A percentile compares a stretch with the other conserved stretches of the same genome.
Conservation (phyloP, 2,113 vertebrate genomes). For the Anguilla rostrata region DNA sequence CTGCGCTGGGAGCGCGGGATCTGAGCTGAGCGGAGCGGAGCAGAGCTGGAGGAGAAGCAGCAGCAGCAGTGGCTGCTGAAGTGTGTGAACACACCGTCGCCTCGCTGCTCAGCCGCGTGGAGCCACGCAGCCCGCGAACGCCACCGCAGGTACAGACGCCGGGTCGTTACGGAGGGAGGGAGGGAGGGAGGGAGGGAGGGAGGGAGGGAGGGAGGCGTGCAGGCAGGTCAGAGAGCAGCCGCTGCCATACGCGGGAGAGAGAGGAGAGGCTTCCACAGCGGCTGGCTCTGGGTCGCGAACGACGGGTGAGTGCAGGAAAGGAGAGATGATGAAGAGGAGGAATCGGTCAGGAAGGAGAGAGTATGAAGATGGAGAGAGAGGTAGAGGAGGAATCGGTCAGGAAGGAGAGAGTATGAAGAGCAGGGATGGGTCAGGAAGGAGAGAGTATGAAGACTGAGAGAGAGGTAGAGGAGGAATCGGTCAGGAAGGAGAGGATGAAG, state of each 20-base stretch:
- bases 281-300: too few species aligned
- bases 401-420: background rate
- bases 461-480: too few species aligned
- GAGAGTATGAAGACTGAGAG: too few species aligned
- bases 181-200: too few species aligned
- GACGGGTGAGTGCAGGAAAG: background rate
- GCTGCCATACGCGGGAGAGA: too few species aligned
- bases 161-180: too few species aligned
- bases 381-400: background rate
- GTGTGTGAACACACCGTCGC: background rate
- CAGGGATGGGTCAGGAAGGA: too few species aligned
- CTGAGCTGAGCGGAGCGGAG: too few species aligned
- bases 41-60: slow-evolving; percentile 29
- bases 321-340: too few species aligned
- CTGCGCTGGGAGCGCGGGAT: slow-evolving; percentile 40
- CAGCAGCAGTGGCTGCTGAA: background rate
- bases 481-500: background rate
- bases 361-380: background rate
- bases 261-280: background rate
- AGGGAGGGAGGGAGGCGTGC: background rate
- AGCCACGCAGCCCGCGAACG: too few species aligned
- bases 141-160: too few species aligned
- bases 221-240: background rate
- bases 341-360: background rate
- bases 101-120: background rate